phyloP scores from a whole-genome alignment of 1,140 invertebrate genomes.

The Riptortus pedestris region DNA sequence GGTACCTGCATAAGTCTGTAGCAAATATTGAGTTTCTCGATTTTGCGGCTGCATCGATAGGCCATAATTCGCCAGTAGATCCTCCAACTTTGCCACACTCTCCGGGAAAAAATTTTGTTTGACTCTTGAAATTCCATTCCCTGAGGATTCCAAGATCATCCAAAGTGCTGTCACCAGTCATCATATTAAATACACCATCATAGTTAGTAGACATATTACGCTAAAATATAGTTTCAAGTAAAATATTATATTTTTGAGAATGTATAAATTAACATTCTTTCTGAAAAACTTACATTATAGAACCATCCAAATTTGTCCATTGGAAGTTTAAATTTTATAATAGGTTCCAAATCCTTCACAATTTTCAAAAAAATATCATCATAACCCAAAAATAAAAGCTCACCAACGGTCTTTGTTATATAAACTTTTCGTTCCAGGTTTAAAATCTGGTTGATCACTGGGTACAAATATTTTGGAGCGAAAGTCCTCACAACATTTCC shows the following conservation, averaged over 20 bases:
- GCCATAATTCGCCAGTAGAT: constrained; percentile 67
- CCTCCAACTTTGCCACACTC: constrained; percentile 49
- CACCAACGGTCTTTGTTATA: constrained; percentile 18
- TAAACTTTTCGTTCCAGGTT: constrained; percentile 5
- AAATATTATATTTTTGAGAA: too few species aligned
- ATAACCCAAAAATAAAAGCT: constrained; percentile 23
- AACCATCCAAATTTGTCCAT: constrained; percentile 66
- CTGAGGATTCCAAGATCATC: constrained; percentile 51
- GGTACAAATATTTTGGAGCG: neutral
- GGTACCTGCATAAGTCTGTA: constrained; percentile 54
- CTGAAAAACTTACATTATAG: constrained; percentile 53
- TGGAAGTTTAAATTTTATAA: constrained; percentile 38
- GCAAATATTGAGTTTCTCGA: constrained; percentile 48
- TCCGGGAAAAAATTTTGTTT: constrained; percentile 47
- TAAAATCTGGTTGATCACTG: constrained; percentile 1
- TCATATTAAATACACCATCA: constrained; percentile 63
- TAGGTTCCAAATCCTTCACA: constrained; percentile 5
- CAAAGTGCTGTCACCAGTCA: constrained; percentile 50
- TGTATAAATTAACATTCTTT: too few species aligned
- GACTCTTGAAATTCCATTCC: constrained; percentile 56
- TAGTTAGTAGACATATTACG: constrained; percentile 58
- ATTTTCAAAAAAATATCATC: constrained; percentile 21
- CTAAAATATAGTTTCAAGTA: constrained; percentile 41
- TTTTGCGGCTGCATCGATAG: constrained; percentile 45
- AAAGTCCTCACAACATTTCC: neutral